Percentiles rank a stretch among this genome's conserved stretches.
These are phyloP conservation scores for Pygocentrus nattereri DNA, from an alignment of 2,797 vertebrate species.

Conservation along the genomic window DNA sequence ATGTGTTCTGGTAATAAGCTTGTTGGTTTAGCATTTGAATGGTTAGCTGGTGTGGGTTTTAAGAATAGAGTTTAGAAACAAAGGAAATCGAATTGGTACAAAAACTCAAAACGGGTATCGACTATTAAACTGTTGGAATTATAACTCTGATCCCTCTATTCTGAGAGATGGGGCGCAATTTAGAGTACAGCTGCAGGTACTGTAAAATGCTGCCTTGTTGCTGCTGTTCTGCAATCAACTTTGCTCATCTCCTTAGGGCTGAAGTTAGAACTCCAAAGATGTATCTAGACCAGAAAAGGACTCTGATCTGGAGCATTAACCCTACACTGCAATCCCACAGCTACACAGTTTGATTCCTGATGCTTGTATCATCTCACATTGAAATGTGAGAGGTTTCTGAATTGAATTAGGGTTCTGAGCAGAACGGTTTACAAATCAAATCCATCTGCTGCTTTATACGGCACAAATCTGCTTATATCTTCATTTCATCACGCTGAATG, in stretches of 20 bases:
- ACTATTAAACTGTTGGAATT: no score
- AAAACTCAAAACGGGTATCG: no score
- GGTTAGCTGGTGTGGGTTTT: no score
- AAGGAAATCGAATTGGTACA: no score
- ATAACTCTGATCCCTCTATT: slow-evolving; percentile 6
- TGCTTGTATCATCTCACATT: slow-evolving; percentile 11
- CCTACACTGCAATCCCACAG: background rate
- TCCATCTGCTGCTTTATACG: slow-evolving; percentile 2
- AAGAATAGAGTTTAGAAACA: no score
- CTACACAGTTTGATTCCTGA: slow-evolving; percentile 11
- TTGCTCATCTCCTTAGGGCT: background rate
- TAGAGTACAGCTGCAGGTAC: background rate
- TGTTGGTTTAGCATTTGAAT: no score
- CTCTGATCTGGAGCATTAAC: background rate
- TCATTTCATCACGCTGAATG: slow-evolving; percentile 4
- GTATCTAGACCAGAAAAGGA: background rate
- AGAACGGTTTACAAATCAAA: slow-evolving; percentile 1
- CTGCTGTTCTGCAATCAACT: slow-evolving; percentile 53
- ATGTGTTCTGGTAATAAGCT: no score
- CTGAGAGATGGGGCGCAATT: background rate
- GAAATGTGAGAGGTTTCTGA: slow-evolving; percentile 36
- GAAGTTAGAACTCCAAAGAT: background rate
- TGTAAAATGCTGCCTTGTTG: background rate
- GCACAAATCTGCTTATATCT: background rate
- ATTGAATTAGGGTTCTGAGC: slow-evolving; percentile 49